Evolutionary conservation across 2,113 vertebrate species (phyloP).

Genomic region (Chamaetylas fuelleborni): DNA sequence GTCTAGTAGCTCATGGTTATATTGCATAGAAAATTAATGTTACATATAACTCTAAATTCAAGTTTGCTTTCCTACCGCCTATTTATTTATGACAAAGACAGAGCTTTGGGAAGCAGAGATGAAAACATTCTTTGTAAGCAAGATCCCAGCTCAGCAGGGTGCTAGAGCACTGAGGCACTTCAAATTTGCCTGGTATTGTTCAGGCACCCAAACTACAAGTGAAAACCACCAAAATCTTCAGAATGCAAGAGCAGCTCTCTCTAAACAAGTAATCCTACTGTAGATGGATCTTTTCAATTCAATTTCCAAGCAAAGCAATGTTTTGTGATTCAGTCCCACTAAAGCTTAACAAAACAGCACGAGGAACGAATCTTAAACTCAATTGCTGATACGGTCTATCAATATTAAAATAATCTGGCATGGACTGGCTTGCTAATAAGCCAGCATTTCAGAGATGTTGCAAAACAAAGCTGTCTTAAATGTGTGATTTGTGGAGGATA

Average conservation of each 20-base stretch:
- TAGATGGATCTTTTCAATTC: slow-evolving; percentile 18
- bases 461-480: slow-evolving; percentile 35
- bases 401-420: slow-evolving; percentile 51
- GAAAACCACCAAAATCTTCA: background rate
- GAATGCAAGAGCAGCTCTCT: background rate
- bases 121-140: background rate
- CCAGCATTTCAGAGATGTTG: background rate
- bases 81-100: background rate
- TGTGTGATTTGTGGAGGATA: slow-evolving; percentile 9
- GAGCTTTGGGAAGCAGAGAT: background rate
- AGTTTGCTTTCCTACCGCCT: background rate
- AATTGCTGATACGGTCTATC: background rate
- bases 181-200: background rate
- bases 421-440: slow-evolving; percentile 22
- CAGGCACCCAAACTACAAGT: background rate
- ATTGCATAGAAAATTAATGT: background rate
- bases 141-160: background rate
- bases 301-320: slow-evolving; percentile 36
- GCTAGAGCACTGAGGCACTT: background rate
- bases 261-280: background rate
- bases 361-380: background rate
- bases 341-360: slow-evolving; percentile 40
- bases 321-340: slow-evolving; percentile 46
- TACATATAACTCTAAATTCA: background rate
- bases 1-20: background rate